A percentile compares a stretch with the other conserved stretches of the same genome.
Evolutionary conservation across 2,113 vertebrate species (phyloP).

Genomic region (Myotis davidii): DNA sequence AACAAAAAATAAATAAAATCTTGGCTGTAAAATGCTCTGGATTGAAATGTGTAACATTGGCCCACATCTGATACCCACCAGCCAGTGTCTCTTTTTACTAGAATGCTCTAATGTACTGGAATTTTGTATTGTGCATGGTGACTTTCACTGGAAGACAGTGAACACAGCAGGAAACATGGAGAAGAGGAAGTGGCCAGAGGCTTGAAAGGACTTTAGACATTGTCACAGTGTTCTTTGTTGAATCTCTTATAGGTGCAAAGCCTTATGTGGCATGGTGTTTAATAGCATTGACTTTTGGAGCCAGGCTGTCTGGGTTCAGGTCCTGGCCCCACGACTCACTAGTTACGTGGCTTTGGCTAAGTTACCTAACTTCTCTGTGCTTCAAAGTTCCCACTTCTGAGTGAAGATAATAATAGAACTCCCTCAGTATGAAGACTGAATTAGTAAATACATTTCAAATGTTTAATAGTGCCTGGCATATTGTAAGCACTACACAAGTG

Average conservation of each 20-base stretch:
- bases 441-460: not conserved
- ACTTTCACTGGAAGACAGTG: not conserved
- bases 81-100: not conserved
- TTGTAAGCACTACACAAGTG: not conserved
- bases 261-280: not conserved
- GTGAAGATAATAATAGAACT: not conserved
- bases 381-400: not conserved
- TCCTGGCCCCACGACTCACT: not conserved
- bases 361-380: not conserved
- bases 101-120: not conserved
- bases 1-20: not conserved
- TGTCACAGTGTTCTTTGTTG: not conserved
- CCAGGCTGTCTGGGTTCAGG: not conserved
- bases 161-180: not conserved
- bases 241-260: not conserved
- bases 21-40: not conserved
- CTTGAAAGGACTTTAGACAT: not conserved
- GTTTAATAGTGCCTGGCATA: not conserved
- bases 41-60: not conserved
- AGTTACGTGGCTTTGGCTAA: not conserved
- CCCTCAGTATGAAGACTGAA: not conserved
- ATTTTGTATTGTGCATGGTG: not conserved
- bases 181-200: not conserved
- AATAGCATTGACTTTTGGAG: not conserved
- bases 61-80: not conserved